These are phyloP conservation scores for Sitobion miscanthi DNA, from an alignment of 1,140 invertebrate genomes.

Conservation along the genomic window DNA sequence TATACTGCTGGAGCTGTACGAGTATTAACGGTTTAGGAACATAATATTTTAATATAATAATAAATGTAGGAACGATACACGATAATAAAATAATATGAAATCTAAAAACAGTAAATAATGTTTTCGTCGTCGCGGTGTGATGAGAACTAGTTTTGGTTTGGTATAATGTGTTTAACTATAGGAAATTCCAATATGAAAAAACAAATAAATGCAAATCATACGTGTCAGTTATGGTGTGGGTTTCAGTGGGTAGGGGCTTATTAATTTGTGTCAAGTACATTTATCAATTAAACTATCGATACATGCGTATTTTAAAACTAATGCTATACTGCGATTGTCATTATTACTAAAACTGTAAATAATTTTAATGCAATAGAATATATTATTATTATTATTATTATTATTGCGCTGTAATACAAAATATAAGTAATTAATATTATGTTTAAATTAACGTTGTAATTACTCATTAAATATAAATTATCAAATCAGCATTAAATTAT, in stretches of 20 bases:
- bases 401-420: too few species aligned
- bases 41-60: too few species aligned
- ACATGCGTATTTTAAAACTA: neutral
- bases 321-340: neutral
- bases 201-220: neutral
- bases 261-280: conserved; percentile 52
- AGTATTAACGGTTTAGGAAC: neutral
- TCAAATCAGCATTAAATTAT: too few species aligned
- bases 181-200: neutral
- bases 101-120: neutral
- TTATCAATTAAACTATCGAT: neutral
- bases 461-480: too few species aligned
- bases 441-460: too few species aligned
- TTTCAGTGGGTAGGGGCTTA: neutral
- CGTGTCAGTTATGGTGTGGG: conserved; percentile 33
- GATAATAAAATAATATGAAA: neutral
- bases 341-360: neutral
- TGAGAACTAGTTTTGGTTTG: neutral
- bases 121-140: neutral
- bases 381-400: too few species aligned
- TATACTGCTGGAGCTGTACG: neutral
- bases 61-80: neutral
- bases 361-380: neutral
- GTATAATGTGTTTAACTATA: neutral
- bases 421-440: too few species aligned